These are phyloP conservation scores for Oconnorella tubifera DNA, from an alignment of 2,888 invertebrate genomes.

Conservation along the genomic window DNA sequence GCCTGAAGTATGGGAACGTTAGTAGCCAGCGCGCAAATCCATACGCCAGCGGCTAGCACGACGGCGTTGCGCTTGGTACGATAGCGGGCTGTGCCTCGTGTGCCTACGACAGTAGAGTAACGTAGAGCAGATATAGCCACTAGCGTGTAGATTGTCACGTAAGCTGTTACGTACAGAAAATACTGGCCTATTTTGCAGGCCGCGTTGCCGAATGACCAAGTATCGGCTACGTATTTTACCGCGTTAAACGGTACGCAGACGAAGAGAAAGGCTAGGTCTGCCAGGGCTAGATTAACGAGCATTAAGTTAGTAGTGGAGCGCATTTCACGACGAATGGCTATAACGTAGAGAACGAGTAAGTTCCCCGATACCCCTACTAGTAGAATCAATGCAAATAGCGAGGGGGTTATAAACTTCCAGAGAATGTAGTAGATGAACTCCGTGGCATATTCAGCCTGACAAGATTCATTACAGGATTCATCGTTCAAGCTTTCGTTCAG, in stretches of 20 bases:
- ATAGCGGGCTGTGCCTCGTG: constrained; percentile 5
- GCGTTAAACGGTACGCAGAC: constrained; percentile 22
- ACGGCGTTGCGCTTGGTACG: constrained; percentile 25
- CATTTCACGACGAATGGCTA: constrained; percentile 21
- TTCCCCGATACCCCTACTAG: constrained; percentile 21
- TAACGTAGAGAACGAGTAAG: constrained; percentile 20
- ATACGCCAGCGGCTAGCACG: constrained; percentile 18
- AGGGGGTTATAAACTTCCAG: background rate
- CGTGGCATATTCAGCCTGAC: background rate
- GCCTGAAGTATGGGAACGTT: constrained; percentile 60
- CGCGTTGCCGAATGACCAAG: constrained; percentile 23
- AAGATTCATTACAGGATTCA: too few relatives aligned
- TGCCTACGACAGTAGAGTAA: constrained; percentile 13
- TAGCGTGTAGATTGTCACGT: constrained; percentile 29
- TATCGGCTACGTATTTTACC: constrained; percentile 23
- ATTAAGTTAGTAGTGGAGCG: constrained; percentile 16
- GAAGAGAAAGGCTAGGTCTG: constrained; percentile 21
- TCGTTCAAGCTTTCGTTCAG: too few relatives aligned
- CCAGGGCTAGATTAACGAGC: constrained; percentile 26
- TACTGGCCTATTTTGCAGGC: constrained; percentile 24
- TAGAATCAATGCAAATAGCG: background rate
- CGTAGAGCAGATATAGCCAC: constrained; percentile 26
- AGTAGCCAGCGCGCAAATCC: constrained; percentile 20
- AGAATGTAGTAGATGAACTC: background rate
- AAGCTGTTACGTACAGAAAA: constrained; percentile 26